Percentiles rank a stretch among this genome's conserved stretches.
phyloP scores from a whole-genome alignment of 2,888 invertebrate species.

The Lissonota sp. region DNA sequence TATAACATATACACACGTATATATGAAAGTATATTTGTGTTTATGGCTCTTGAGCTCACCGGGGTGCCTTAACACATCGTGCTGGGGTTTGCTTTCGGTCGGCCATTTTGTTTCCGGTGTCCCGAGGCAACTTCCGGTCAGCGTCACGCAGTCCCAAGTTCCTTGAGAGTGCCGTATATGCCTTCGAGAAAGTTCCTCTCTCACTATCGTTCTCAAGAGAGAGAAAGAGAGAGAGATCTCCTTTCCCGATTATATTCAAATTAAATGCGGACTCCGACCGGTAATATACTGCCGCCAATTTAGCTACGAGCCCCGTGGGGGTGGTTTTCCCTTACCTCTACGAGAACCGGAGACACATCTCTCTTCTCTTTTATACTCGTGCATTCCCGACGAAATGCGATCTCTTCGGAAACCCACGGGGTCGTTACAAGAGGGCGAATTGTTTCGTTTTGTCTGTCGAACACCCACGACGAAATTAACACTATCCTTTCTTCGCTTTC shows the following conservation, averaged over 20 bases:
- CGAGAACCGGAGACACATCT: constrained; percentile 44
- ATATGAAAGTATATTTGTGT: constrained; percentile 22
- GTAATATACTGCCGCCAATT: constrained; percentile 84
- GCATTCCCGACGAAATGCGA: constrained; percentile 48
- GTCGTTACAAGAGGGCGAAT: constrained; percentile 34
- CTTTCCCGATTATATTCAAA: constrained; percentile 83
- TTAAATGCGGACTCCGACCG: constrained; percentile 82
- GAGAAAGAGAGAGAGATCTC: constrained; percentile 76
- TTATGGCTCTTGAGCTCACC: constrained; percentile 47
- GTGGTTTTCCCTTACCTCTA: constrained; percentile 72
- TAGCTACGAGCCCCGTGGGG: constrained; percentile 82
- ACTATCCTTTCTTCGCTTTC: not conserved
- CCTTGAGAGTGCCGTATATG: constrained; percentile 72
- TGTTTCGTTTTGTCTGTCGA: constrained; percentile 61
- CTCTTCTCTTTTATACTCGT: constrained; percentile 14
- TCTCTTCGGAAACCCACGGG: constrained; percentile 30
- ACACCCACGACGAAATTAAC: constrained; percentile 45
- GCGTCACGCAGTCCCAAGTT: constrained; percentile 82
- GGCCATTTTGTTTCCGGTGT: constrained; percentile 83
- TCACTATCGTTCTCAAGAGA: constrained; percentile 23
- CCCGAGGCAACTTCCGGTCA: constrained; percentile 82
- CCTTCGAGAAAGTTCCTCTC: constrained; percentile 63
- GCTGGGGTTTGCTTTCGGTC: constrained; percentile 63
- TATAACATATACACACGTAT: not conserved
- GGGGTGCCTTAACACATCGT: constrained; percentile 57